Evolutionary conservation across 2,113 vertebrate genomes (phyloP).

Genomic region (Acrocephalus arundinaceus): DNA sequence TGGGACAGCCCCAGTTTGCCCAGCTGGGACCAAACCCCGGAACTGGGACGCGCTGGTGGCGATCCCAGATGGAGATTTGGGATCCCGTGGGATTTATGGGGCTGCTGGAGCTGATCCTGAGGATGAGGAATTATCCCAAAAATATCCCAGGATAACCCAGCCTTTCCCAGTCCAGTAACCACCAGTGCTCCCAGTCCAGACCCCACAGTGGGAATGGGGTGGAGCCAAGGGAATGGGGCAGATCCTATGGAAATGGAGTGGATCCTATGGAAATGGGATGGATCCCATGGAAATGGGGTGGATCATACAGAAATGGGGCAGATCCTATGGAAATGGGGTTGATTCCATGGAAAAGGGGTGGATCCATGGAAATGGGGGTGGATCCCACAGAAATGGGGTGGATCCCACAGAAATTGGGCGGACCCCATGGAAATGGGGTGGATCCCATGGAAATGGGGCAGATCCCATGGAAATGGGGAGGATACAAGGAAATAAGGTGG

Average conservation of each 20-base stretch:
- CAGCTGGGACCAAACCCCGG: fast-evolving
- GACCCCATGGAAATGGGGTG: not conserved
- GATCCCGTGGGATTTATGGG: not conserved
- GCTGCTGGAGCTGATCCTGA: not conserved
- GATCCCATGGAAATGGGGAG: not conserved
- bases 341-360: too few relatives aligned
- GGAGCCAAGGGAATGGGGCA: not conserved
- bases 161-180: not conserved
- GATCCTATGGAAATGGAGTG: too few relatives aligned
- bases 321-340: too few relatives aligned
- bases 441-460: too few relatives aligned
- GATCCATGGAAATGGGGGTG: too few relatives aligned
- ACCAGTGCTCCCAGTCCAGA: not conserved
- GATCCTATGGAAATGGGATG: not conserved
- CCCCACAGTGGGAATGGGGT: fast-evolving
- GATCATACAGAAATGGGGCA: too few relatives aligned
- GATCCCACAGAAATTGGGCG: not conserved
- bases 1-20: not conserved
- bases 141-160: not conserved
- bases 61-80: fast-evolving
- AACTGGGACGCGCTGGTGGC: not conserved
- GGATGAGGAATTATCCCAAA: not conserved
- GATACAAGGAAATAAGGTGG: too few relatives aligned
- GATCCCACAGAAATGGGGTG: too few relatives aligned
- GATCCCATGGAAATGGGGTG: not conserved